Evolutionary conservation across 2,797 vertebrate genomes (phyloP).

Genomic region (Scleropages formosus): DNA sequence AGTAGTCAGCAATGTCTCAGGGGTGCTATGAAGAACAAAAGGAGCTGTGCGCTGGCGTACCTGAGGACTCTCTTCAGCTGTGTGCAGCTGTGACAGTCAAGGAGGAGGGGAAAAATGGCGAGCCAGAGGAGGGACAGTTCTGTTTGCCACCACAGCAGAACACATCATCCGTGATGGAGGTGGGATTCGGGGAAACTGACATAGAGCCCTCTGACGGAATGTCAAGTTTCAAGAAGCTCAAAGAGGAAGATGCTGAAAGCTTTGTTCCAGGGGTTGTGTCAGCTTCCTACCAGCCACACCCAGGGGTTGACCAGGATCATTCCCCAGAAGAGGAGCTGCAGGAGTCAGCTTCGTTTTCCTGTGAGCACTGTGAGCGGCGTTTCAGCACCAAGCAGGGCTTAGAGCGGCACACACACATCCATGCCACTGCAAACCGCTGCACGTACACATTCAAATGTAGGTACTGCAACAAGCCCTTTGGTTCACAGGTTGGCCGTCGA

Average conservation of each 20-base stretch:
- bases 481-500: slow-evolving; percentile 73
- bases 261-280: slow-evolving; percentile 37
- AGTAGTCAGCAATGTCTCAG: slow-evolving; percentile 63
- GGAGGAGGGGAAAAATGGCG: slow-evolving; percentile 40
- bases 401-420: slow-evolving; percentile 84
- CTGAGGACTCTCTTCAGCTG: slow-evolving; percentile 51
- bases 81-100: slow-evolving; percentile 49
- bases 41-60: slow-evolving; percentile 54
- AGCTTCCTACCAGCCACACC: slow-evolving; percentile 42
- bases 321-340: slow-evolving; percentile 64
- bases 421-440: slow-evolving; percentile 57
- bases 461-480: slow-evolving; percentile 74
- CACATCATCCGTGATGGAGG: slow-evolving; percentile 3
- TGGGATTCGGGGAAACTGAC: slow-evolving; percentile 51
- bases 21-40: slow-evolving; percentile 58
- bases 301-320: slow-evolving; percentile 46
- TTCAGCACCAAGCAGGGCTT: slow-evolving; percentile 84
- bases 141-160: slow-evolving; percentile 25
- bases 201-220: slow-evolving; percentile 54
- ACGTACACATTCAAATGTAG: slow-evolving; percentile 72
- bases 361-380: slow-evolving; percentile 81
- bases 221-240: slow-evolving; percentile 9
- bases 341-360: slow-evolving; percentile 70
- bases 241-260: slow-evolving; percentile 23
- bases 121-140: slow-evolving; percentile 34